Evolutionary conservation across 2,888 invertebrate species (phyloP).

Genomic region (Drosophila longiperda): DNA sequence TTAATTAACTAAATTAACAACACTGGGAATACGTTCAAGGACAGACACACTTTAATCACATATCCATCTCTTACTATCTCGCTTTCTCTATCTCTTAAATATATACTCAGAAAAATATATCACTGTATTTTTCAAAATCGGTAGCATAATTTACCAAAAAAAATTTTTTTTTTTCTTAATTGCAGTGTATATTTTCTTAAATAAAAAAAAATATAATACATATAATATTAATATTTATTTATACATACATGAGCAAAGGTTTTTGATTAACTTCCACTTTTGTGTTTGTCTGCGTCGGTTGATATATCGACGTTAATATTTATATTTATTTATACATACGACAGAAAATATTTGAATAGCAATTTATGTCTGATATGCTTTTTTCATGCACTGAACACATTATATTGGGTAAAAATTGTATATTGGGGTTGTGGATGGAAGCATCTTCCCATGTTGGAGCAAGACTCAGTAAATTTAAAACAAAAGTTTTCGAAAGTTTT

Average conservation of each 20-base stretch:
- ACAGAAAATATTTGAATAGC: background rate
- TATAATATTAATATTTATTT: too few species aligned
- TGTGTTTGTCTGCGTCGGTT: too few species aligned
- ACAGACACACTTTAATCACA: background rate
- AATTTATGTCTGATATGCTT: background rate
- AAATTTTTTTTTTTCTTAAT: background rate
- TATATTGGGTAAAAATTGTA: background rate
- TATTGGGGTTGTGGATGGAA: background rate
- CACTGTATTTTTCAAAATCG: background rate
- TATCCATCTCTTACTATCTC: background rate
- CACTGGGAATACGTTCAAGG: background rate
- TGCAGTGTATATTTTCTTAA: background rate
- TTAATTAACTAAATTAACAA: constrained; percentile 32
- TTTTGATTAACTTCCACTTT: too few species aligned
- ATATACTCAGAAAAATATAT: background rate
- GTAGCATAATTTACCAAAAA: background rate
- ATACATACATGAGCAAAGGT: too few species aligned
- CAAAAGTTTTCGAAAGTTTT: background rate
- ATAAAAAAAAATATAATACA: background rate
- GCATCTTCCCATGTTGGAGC: background rate
- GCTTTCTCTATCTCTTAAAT: background rate
- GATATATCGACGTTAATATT: background rate
- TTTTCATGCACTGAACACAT: background rate
- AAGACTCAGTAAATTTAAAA: background rate
- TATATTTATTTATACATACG: background rate